These are phyloP conservation scores for Cyrtorhinus lividipennis DNA, from an alignment of 1,140 invertebrate species.

Conservation along the genomic window DNA sequence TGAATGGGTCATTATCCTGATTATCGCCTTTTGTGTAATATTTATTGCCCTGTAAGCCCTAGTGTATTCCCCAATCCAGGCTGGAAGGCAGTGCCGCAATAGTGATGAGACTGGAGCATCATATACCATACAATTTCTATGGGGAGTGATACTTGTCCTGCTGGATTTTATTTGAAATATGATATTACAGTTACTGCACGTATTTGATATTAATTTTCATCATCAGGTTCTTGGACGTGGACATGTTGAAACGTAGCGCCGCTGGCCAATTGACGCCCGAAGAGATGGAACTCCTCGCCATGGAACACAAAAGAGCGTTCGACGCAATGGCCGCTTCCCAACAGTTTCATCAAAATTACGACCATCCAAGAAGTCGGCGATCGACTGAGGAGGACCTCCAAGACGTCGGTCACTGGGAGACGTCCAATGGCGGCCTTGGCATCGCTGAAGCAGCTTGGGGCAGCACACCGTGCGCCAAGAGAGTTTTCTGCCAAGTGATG, in stretches of 20 bases:
- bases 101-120: no score
- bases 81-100: no score
- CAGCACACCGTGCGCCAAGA: slow-evolving; percentile 56
- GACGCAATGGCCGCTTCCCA: slow-evolving; percentile 10
- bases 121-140: no score
- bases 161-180: no score
- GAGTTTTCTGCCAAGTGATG: slow-evolving; percentile 58
- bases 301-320: slow-evolving; percentile 42
- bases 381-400: slow-evolving; percentile 30
- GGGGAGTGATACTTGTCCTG: no score
- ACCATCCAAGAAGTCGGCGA: slow-evolving; percentile 27
- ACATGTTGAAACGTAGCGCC: slow-evolving; percentile 37
- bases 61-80: no score
- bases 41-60: no score
- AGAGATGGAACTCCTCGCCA: slow-evolving; percentile 32
- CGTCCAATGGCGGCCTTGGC: slow-evolving; percentile 33
- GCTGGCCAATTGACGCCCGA: slow-evolving; percentile 29
- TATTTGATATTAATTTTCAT: no score
- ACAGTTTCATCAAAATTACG: background rate
- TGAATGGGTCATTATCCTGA: no score
- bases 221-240: slow-evolving; percentile 44
- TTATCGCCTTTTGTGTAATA: no score
- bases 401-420: slow-evolving; percentile 32
- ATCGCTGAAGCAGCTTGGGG: slow-evolving; percentile 43
- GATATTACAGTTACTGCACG: no score